Evolutionary conservation across 2,797 vertebrate genomes (phyloP).

Genomic region (Gymnothorax javanicus): DNA sequence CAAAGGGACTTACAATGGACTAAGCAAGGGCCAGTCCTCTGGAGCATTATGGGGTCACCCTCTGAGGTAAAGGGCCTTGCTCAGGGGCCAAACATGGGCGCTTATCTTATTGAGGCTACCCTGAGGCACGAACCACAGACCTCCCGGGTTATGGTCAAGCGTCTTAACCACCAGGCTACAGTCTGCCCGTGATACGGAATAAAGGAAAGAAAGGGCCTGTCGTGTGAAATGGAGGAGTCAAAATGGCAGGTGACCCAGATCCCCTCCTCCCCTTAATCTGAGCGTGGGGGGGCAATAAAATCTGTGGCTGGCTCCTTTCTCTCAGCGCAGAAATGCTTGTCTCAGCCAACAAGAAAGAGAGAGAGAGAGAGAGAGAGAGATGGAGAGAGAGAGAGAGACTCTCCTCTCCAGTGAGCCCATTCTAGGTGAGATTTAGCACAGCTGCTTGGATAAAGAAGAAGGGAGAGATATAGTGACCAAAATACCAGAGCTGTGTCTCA

Average conservation of each 20-base stretch:
- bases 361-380: neutral
- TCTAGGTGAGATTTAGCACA: constrained; percentile 9
- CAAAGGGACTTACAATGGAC: too few species aligned
- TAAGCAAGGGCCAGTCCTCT: too few species aligned
- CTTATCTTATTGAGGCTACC: too few species aligned
- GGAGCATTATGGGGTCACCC: too few species aligned
- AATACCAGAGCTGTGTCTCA: too few species aligned
- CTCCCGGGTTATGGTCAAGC: too few species aligned
- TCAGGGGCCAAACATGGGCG: too few species aligned
- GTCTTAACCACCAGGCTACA: too few species aligned
- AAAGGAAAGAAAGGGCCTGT: neutral
- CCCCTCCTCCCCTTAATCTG: neutral
- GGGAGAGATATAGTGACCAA: neutral
- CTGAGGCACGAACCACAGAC: too few species aligned
- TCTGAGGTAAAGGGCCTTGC: too few species aligned
- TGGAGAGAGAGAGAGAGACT: neutral
- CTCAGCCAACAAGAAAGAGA: neutral
- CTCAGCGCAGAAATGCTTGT: neutral
- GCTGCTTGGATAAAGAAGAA: neutral
- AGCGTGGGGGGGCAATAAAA: neutral
- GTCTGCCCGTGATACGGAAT: too few species aligned
- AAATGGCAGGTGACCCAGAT: neutral
- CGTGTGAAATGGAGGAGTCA: neutral
- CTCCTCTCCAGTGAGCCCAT: neutral
- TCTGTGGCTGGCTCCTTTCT: neutral